Evolutionary conservation across 2,113 vertebrate genomes (phyloP).

Genomic region (Rhipidura dahli): DNA sequence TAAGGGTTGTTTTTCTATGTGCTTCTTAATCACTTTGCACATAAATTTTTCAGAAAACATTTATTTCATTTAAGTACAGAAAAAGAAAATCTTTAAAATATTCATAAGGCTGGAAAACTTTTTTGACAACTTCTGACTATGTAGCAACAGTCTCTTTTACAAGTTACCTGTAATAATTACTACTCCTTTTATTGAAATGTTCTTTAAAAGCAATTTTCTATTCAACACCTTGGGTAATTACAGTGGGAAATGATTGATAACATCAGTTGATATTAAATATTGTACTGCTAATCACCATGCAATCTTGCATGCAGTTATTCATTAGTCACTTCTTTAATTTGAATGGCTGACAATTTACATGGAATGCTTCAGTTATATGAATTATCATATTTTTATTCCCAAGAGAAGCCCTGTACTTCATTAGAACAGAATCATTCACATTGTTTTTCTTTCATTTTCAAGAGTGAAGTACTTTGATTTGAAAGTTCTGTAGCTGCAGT

Average conservation of each 20-base stretch:
- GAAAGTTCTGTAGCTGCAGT: constrained; percentile 15
- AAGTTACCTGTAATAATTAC: constrained; percentile 18
- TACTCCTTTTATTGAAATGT: constrained; percentile 25
- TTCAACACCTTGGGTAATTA: constrained; percentile 54
- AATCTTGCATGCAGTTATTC: constrained; percentile 51
- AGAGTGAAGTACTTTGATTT: constrained; percentile 34
- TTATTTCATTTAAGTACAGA: not conserved
- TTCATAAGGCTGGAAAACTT: not conserved
- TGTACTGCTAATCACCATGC: constrained; percentile 52
- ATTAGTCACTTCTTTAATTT: constrained; percentile 61
- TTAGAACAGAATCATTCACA: not conserved
- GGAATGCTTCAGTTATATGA: constrained; percentile 19
- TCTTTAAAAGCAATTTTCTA: constrained; percentile 57
- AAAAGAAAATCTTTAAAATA: not conserved
- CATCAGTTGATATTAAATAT: constrained; percentile 53
- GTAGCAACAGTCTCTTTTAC: not conserved
- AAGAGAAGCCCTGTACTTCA: not conserved
- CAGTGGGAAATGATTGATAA: constrained; percentile 50
- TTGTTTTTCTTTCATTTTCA: constrained; percentile 50
- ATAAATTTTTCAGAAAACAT: not conserved
- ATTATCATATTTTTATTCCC: constrained; percentile 21
- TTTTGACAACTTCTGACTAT: not conserved
- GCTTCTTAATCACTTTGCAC: not conserved
- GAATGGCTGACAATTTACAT: constrained; percentile 36
- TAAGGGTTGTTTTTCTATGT: not conserved